Percentiles rank a stretch among this genome's conserved stretches.
phyloP scores from a whole-genome alignment of 2,797 vertebrate species.

The Cryptoblepharus egeriae region DNA sequence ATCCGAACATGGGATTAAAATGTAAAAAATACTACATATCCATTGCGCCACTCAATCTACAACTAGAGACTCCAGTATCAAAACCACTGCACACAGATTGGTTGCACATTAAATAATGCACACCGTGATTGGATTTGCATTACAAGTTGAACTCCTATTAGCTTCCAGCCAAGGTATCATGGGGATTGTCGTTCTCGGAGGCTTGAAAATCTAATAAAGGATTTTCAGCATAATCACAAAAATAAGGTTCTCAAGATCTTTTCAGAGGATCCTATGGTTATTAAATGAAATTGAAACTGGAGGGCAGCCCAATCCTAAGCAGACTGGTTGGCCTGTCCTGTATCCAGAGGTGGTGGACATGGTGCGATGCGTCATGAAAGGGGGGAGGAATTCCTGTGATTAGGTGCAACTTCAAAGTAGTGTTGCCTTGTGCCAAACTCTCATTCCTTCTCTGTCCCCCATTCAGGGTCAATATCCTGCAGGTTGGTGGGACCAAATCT shows the following conservation, averaged over 20 bases:
- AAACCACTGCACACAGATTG: background rate
- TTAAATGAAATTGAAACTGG: background rate
- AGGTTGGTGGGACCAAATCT: no score
- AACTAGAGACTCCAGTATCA: background rate
- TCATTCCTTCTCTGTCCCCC: no score
- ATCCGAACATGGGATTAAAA: background rate
- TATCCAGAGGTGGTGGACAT: no score
- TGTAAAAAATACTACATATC: background rate
- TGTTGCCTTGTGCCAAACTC: no score
- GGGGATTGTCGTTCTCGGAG: background rate
- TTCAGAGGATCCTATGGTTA: background rate
- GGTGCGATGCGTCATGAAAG: no score
- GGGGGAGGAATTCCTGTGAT: no score
- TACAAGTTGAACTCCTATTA: background rate
- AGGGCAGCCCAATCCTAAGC: no score
- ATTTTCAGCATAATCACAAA: background rate
- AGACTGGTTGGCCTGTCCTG: no score
- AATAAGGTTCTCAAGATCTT: background rate
- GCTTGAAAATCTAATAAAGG: background rate
- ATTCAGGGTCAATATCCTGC: no score
- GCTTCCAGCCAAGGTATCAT: background rate
- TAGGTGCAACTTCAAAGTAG: no score
- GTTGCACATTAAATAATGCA: background rate
- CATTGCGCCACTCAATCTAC: background rate
- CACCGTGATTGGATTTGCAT: background rate